Base-by-base conservation (phyloP, 2,113 vertebrate species). In the Colinus virginianus region DNA sequence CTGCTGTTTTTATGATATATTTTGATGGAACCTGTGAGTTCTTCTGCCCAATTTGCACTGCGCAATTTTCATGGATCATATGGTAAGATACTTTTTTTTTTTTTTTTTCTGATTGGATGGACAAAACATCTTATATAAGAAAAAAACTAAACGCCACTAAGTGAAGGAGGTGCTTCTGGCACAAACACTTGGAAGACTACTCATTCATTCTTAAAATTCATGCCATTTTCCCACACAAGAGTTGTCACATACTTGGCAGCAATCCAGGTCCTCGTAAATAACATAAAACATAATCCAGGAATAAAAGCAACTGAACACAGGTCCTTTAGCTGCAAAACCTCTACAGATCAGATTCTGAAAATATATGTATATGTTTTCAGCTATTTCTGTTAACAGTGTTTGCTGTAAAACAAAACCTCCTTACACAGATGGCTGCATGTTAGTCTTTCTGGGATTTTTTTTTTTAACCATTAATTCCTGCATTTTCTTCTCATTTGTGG, bases 171-270 rank as follows among this genome's bases (percentile, higher is more conserved):
- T 96, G 87, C 84, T 90, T 93, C 71, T 90, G 89, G 91, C 94
- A 93, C 63, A 93, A 94, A 92, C 84, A 77, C 72, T 95, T 84
- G 84, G 81, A 87, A 67, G 34, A 74, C 68, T 90, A 89, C 61
- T 92, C 89, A 85, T 90, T 96, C 94, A 94, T 95, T 96, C 96
- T 95, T 96, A 94, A 96, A 94, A 96, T 92, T 93, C 93, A 92
- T 94, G 95, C 87, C 95, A 87, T 87, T 96, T 96, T 96, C 93
- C 94, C 90, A 96, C 89, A 92, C 8, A 26, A 90, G 84, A 61
- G 32, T 85, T 96, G 91, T 96, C 92, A 89, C 78, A 91, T 90
- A 91, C 4, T 92, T 96, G 95, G 91, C 93, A 16, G 56, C 34
- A 40, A n/a, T 80, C 72, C 95, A 96, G 20, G 63, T 34, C 38